Conservation (phyloP, 2,113 vertebrate genomes). For the Bucco capensis region DNA sequence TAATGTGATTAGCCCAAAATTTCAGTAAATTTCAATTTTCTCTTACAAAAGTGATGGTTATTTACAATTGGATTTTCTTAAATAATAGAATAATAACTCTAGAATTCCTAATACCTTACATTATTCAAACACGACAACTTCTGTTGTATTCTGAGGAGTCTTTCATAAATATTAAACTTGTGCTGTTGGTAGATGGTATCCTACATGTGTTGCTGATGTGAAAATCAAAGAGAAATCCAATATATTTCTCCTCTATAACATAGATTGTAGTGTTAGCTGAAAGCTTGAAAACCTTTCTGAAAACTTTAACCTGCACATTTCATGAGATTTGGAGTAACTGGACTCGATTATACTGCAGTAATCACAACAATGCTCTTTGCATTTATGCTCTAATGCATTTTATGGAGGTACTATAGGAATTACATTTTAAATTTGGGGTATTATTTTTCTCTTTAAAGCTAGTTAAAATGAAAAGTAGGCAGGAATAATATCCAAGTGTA, state of each 20-base stretch:
- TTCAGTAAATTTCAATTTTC: neutral
- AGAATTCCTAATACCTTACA: neutral
- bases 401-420: neutral
- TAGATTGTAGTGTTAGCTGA: neutral
- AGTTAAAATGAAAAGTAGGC: neutral
- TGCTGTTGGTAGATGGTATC: neutral
- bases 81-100: neutral
- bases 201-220: neutral
- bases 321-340: neutral
- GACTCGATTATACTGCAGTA: neutral
- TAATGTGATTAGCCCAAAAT: neutral
- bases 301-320: neutral
- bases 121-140: neutral
- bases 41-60: neutral
- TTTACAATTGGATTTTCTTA: neutral
- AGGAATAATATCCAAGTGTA: neutral
- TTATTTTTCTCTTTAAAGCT: neutral
- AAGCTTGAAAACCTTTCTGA: neutral
- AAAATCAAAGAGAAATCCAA: neutral
- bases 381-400: neutral
- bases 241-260: neutral
- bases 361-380: neutral
- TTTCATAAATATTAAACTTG: neutral
- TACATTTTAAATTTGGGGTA: neutral
- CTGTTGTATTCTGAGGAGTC: neutral